These are phyloP conservation scores for Cantharis rufa DNA, from an alignment of 2,888 invertebrate genomes.

Conservation along the genomic window DNA sequence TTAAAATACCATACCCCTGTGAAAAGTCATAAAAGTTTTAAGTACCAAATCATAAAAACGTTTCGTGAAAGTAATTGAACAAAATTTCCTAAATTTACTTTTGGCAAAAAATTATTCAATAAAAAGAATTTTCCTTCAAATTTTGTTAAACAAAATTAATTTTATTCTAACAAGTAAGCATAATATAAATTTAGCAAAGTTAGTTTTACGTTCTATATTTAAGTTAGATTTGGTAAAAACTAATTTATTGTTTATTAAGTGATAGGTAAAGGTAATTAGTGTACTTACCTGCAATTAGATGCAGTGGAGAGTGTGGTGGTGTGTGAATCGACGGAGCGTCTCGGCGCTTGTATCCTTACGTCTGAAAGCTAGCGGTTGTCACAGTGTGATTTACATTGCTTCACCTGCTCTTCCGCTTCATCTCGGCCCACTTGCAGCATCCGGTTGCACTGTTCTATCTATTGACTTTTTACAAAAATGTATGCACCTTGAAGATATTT, in stretches of 20 bases:
- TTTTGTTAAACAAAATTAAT: too few species aligned
- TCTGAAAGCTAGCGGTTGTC: conserved; percentile 34
- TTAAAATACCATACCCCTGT: not conserved
- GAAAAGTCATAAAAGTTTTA: not conserved
- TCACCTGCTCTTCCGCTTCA: conserved; percentile 51
- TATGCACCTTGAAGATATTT: not conserved
- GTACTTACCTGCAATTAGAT: conserved; percentile 9
- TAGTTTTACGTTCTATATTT: not conserved
- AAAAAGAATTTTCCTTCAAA: not conserved
- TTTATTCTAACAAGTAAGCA: not conserved
- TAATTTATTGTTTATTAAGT: not conserved
- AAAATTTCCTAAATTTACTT: not conserved
- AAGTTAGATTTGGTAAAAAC: not conserved
- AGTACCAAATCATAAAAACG: not conserved
- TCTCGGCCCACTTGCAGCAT: conserved; percentile 43
- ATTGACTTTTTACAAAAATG: conserved; percentile 32
- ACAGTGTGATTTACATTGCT: conserved; percentile 45
- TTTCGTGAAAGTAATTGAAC: not conserved
- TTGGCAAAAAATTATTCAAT: not conserved
- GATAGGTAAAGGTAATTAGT: not conserved
- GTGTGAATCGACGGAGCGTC: conserved; percentile 20
- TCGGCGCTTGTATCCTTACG: conserved; percentile 19
- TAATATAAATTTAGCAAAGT: not conserved
- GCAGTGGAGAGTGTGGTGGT: conserved; percentile 1
- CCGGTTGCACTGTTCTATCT: conserved; percentile 33